Evolutionary conservation across 2,888 invertebrate species (phyloP).

Genomic region (Zele albiditarsus): DNA sequence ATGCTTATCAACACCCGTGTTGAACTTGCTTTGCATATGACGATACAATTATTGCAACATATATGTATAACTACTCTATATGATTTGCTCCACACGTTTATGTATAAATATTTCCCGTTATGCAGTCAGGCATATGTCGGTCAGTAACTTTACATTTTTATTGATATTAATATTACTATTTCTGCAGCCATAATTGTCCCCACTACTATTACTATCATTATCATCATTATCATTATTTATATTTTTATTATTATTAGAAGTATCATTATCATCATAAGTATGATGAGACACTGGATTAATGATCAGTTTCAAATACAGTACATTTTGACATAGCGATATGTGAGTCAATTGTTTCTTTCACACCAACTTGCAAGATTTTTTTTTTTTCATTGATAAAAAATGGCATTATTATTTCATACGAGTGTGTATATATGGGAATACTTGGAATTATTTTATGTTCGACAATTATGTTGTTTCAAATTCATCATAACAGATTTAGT

Average conservation of each 20-base stretch:
- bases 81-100: conserved; percentile 24
- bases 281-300: neutral
- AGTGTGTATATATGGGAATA: neutral
- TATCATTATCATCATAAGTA: neutral
- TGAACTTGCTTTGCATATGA: neutral
- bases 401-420: too few relatives aligned
- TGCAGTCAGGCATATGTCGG: conserved; percentile 30
- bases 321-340: neutral
- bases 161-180: conserved; percentile 17
- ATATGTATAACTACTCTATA: neutral
- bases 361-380: neutral
- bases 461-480: neutral
- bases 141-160: conserved; percentile 32
- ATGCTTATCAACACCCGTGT: conserved; percentile 33
- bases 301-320: neutral
- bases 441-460: neutral
- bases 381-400: too few relatives aligned
- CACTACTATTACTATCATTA: too few relatives aligned
- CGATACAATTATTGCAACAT: neutral
- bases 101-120: conserved; percentile 21
- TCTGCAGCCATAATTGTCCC: conserved; percentile 9
- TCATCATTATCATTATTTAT: too few relatives aligned
- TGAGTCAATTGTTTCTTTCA: neutral
- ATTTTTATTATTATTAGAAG: neutral
- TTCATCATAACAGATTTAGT: neutral